Evolutionary conservation across 2,888 invertebrate species (phyloP).

Genomic region (Coelinius sp.): DNA sequence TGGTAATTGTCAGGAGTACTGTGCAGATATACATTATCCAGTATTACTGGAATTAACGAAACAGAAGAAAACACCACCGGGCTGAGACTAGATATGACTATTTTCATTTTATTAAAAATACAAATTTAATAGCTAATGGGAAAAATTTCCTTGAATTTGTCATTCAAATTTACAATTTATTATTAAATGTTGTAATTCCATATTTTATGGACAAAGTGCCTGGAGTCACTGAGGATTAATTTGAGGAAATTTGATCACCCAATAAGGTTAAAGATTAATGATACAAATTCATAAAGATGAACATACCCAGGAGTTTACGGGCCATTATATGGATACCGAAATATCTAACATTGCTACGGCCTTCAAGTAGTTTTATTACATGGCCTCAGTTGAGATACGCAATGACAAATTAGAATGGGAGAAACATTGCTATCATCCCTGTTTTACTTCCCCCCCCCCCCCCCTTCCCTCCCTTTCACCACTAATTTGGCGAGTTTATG

Average conservation of each 20-base stretch:
- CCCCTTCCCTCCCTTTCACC: too few relatives aligned
- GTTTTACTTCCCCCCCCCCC: neutral
- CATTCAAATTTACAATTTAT: neutral
- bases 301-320: neutral
- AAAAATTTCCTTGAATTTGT: neutral
- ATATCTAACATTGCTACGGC: neutral
- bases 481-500: neutral
- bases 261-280: neutral
- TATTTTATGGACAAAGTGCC: neutral
- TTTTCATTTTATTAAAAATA: neutral
- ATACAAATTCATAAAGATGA: neutral
- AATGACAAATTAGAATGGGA: neutral
- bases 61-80: constrained; percentile 60
- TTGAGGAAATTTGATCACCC: neutral
- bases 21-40: constrained; percentile 82
- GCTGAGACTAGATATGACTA: constrained; percentile 50
- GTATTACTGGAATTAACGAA: constrained; percentile 78
- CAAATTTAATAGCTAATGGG: neutral
- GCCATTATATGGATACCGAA: too few relatives aligned
- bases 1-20: constrained; percentile 75
- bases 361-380: neutral
- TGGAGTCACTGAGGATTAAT: neutral
- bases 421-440: neutral
- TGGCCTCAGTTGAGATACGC: neutral
- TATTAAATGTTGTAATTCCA: neutral